phyloP scores from a whole-genome alignment of 2,113 vertebrate genomes.

The Epinephelus lanceolatus region DNA sequence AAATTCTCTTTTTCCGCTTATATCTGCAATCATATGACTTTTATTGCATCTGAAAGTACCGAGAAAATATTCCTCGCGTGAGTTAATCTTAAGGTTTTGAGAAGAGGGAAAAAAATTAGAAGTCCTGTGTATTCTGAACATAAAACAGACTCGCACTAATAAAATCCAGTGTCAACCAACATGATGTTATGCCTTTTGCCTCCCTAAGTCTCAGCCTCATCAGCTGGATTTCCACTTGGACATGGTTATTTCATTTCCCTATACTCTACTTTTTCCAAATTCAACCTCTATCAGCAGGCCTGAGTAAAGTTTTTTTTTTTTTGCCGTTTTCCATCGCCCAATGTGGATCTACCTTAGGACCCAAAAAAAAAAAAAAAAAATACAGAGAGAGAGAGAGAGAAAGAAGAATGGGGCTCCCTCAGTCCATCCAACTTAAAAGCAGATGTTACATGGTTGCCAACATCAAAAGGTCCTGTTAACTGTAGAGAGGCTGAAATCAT shows the following conservation, averaged over 20 bases:
- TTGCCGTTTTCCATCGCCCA: background rate
- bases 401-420: constrained; percentile 32
- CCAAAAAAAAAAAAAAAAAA: background rate
- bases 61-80: background rate
- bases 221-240: constrained; percentile 60
- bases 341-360: constrained; percentile 57
- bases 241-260: constrained; percentile 64
- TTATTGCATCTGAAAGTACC: constrained; percentile 35
- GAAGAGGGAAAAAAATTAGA: constrained; percentile 9
- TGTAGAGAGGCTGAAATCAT: constrained; percentile 81
- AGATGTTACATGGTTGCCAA: constrained; percentile 82
- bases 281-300: constrained; percentile 41
- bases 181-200: constrained; percentile 60
- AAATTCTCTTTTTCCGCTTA: background rate
- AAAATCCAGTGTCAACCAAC: constrained; percentile 66
- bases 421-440: constrained; percentile 73
- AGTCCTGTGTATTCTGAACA: constrained; percentile 49
- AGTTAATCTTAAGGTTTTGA: constrained; percentile 5
- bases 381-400: background rate
- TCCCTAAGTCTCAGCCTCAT: constrained; percentile 50
- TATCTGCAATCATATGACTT: background rate
- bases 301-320: constrained; percentile 49
- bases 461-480: constrained; percentile 81
- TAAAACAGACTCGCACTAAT: constrained; percentile 41
- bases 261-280: constrained; percentile 44